Percentiles rank a stretch among this genome's conserved stretches.
Evolutionary conservation across 2,888 invertebrate genomes (phyloP).

Genomic region (Gari tellinella): DNA sequence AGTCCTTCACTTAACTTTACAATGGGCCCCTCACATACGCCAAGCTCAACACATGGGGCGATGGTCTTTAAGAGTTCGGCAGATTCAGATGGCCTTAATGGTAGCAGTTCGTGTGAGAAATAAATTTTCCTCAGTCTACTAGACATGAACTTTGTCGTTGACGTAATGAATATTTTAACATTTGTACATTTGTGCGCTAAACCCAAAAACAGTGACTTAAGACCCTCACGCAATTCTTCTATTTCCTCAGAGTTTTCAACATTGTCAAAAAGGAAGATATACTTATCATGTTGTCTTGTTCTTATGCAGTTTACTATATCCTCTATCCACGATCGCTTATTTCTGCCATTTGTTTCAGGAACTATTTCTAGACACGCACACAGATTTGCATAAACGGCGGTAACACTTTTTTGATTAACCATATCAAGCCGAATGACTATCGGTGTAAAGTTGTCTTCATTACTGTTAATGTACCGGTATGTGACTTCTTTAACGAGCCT

Average conservation of each 20-base stretch:
- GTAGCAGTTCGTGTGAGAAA: slow-evolving; percentile 37
- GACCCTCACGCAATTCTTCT: slow-evolving; percentile 25
- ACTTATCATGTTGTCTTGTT: not conserved
- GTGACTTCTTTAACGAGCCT: slow-evolving; percentile 43
- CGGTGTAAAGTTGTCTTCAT: too few relatives aligned
- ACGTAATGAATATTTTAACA: slow-evolving; percentile 60
- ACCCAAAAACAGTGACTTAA: slow-evolving; percentile 25
- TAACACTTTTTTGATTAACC: slow-evolving; percentile 14
- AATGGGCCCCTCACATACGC: slow-evolving; percentile 48
- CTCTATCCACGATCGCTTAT: slow-evolving; percentile 11
- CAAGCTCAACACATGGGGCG: slow-evolving; percentile 50
- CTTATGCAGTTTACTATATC: too few relatives aligned
- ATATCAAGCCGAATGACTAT: slow-evolving; percentile 26
- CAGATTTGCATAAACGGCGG: slow-evolving; percentile 21
- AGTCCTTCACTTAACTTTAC: slow-evolving; percentile 58
- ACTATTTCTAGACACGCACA: slow-evolving; percentile 31
- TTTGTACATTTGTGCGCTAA: slow-evolving; percentile 34
- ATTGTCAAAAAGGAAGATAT: slow-evolving; percentile 64
- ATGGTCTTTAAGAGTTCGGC: slow-evolving; percentile 40
- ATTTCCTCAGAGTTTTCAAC: slow-evolving; percentile 60
- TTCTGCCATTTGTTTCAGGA: slow-evolving; percentile 14
- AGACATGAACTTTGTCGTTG: slow-evolving; percentile 51
- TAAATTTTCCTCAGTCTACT: slow-evolving; percentile 19
- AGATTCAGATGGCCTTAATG: slow-evolving; percentile 44
- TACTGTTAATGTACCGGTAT: too few relatives aligned